Evolutionary conservation across 1,140 invertebrate species (phyloP).

Genomic region (Dendrolimus kikuchii): DNA sequence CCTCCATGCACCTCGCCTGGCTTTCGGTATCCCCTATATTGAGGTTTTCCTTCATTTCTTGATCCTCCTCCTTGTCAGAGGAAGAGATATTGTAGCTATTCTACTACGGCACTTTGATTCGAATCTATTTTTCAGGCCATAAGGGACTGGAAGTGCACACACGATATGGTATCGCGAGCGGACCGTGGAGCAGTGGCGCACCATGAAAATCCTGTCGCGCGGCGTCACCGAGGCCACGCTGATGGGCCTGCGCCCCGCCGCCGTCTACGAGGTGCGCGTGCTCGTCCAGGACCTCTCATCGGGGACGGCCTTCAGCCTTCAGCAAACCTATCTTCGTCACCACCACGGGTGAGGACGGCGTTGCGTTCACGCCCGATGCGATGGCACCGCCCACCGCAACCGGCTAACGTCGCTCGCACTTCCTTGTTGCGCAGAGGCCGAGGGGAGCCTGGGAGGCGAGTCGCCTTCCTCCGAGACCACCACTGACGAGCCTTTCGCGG

Average conservation of each 20-base stretch:
- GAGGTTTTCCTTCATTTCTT: background rate
- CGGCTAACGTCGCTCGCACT: no score
- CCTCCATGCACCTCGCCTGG: conserved; percentile 89
- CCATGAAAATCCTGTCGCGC: conserved; percentile 77
- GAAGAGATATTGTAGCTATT: background rate
- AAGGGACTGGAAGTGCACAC: conserved; percentile 87
- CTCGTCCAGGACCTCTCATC: conserved; percentile 85
- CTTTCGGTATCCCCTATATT: no score
- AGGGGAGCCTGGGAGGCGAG: conserved; percentile 6
- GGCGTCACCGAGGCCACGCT: conserved; percentile 86
- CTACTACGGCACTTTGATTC: background rate
- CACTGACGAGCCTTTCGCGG: conserved; percentile 9
- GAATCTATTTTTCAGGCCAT: conserved; percentile 72
- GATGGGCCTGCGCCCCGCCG: conserved; percentile 81
- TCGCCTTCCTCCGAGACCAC: background rate
- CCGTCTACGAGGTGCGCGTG: conserved; percentile 93
- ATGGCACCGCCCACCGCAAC: no score
- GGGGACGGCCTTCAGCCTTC: conserved; percentile 93
- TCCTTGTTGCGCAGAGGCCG: conserved; percentile 14
- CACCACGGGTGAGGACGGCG: conserved; percentile 76
- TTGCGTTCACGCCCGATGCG: background rate
- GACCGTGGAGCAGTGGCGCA: conserved; percentile 84
- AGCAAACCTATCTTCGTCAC: conserved; percentile 86
- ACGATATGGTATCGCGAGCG: conserved; percentile 87
- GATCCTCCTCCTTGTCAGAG: background rate